Percentiles rank a stretch among this genome's conserved stretches.
Conservation (phyloP, 2,113 vertebrate species). For the Rhizomys pruinosus region DNA sequence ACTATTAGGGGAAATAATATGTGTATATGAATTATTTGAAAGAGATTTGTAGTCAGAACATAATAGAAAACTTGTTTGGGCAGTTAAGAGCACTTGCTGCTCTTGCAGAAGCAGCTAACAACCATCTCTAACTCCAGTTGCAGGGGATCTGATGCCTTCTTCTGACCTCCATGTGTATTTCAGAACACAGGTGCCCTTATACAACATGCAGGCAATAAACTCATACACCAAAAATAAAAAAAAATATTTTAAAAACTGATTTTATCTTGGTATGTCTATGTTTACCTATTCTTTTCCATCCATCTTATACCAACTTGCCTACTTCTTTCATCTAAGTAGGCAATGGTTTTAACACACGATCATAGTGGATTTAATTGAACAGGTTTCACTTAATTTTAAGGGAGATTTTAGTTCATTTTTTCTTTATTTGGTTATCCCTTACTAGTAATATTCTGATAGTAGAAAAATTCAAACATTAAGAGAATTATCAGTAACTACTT, state of each 20-base stretch:
- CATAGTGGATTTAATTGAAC: background rate
- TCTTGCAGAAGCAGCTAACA: too few relatives aligned
- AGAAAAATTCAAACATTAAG: background rate
- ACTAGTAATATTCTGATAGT: background rate
- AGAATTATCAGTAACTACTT: background rate
- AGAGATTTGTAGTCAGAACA: background rate
- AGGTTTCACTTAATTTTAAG: constrained; percentile 27
- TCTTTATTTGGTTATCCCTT: background rate
- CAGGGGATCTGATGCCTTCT: too few relatives aligned
- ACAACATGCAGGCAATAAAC: too few relatives aligned
- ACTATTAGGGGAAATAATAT: background rate
- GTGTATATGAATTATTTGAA: background rate
- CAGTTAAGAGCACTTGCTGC: too few relatives aligned
- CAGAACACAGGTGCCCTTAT: too few relatives aligned
- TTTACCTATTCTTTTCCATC: background rate
- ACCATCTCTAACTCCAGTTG: too few relatives aligned
- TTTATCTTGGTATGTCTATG: background rate
- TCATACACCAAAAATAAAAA: too few relatives aligned
- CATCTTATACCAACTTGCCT: background rate
- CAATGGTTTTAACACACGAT: background rate
- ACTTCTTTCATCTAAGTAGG: background rate
- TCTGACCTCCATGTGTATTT: too few relatives aligned
- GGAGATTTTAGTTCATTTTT: background rate
- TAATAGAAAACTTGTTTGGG: too few relatives aligned
- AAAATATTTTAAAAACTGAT: background rate